A percentile compares a stretch with the other conserved stretches of the same genome.
phyloP scores from a whole-genome alignment of 2,888 invertebrate species.

The Polydrusus cervinus region DNA sequence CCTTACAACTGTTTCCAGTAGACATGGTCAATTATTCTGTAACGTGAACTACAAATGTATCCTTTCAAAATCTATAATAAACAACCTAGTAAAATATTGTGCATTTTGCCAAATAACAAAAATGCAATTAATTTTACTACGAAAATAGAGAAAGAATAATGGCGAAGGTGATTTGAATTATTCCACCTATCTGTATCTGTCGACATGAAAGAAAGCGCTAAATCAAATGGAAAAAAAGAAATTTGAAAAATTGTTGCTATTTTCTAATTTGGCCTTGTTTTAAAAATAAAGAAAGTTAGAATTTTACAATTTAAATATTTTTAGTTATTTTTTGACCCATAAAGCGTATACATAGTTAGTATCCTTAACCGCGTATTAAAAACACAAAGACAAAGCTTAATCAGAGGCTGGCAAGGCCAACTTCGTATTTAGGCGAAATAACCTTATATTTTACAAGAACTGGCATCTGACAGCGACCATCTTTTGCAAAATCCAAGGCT shows the following conservation, averaged over 20 bases:
- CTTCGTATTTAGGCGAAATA: too few species aligned
- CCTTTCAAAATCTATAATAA: conserved; percentile 4
- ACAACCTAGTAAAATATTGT: conserved; percentile 8
- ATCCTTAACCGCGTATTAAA: too few species aligned
- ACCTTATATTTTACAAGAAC: too few species aligned
- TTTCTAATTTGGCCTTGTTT: too few species aligned
- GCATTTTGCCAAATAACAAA: conserved; percentile 9
- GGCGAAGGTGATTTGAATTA: neutral
- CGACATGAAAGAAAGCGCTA: neutral
- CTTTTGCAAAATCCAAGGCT: too few species aligned
- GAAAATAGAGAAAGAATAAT: conserved; percentile 1
- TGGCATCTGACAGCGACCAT: too few species aligned
- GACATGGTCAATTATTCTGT: neutral
- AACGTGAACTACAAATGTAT: neutral
- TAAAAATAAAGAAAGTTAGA: too few species aligned
- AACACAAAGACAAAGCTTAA: too few species aligned
- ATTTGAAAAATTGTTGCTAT: neutral
- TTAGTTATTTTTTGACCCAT: too few species aligned
- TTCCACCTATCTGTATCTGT: neutral
- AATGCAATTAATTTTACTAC: conserved; percentile 6
- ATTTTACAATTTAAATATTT: too few species aligned
- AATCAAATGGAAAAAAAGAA: neutral
- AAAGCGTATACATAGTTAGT: too few species aligned
- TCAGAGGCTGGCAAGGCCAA: too few species aligned
- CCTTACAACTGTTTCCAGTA: neutral